Evolutionary conservation across 1,140 invertebrate species (phyloP).

Genomic region (Leucophenga varia): DNA sequence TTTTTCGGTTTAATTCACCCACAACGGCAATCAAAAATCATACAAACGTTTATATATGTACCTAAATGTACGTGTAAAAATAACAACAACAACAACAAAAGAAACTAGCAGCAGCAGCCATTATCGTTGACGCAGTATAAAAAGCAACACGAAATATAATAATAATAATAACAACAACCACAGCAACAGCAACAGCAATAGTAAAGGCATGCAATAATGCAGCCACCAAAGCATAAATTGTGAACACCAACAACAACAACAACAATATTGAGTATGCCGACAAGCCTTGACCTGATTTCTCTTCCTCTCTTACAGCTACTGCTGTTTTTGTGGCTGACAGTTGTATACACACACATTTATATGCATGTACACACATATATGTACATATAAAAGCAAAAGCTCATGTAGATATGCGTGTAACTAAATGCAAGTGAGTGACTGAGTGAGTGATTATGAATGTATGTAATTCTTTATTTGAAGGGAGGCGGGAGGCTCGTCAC

Average conservation of each 20-base stretch:
- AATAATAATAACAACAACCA: not conserved
- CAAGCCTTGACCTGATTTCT: constrained; percentile 57
- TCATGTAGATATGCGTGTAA: not conserved
- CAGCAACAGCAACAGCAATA: not conserved
- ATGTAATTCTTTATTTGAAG: not conserved
- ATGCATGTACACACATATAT: not conserved
- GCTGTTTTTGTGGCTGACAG: constrained; percentile 30
- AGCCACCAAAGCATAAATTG: constrained; percentile 45
- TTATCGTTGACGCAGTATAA: too few species aligned
- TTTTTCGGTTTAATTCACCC: constrained; percentile 50
- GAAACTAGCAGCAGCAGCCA: too few species aligned
- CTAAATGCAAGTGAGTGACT: constrained; percentile 7
- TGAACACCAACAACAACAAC: constrained; percentile 21
- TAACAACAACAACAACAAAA: constrained; percentile 8
- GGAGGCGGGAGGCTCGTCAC: too few species aligned
- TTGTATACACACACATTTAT: too few species aligned
- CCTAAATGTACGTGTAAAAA: not conserved
- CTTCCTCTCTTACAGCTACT: constrained; percentile 45
- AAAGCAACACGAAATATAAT: constrained; percentile 20
- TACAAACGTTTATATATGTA: not conserved
- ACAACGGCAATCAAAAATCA: constrained; percentile 18
- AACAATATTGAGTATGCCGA: constrained; percentile 29
- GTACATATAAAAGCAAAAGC: too few species aligned
- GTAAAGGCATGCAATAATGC: constrained; percentile 51
- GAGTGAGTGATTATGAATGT: constrained; percentile 11